These are phyloP conservation scores for Gadus chalcogrammus DNA, from an alignment of 2,113 vertebrate genomes.

Conservation along the genomic window DNA sequence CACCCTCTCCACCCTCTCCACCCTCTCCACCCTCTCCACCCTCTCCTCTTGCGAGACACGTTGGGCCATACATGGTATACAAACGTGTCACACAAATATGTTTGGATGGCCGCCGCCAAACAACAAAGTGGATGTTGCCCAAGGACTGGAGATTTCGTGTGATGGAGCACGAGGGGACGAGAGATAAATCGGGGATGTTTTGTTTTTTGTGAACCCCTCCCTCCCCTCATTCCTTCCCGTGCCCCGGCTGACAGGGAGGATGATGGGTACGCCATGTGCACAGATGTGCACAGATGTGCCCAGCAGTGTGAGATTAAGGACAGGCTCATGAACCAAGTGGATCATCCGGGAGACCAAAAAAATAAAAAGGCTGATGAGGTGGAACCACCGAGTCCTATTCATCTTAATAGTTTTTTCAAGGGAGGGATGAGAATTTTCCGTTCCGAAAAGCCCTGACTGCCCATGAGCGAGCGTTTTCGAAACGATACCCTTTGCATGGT, in stretches of 20 bases:
- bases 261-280: slow-evolving; percentile 51
- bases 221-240: slow-evolving; percentile 14
- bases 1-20: not conserved
- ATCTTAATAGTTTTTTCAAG: slow-evolving; percentile 17
- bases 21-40: not conserved
- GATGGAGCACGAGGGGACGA: not conserved
- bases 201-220: slow-evolving; percentile 32
- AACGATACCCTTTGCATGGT: not conserved
- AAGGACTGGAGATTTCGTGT: not conserved
- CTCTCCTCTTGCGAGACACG: slow-evolving; percentile 2
- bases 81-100: not conserved
- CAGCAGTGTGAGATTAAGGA: slow-evolving; percentile 61
- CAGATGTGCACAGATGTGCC: slow-evolving; percentile 47
- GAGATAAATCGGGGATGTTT: not conserved
- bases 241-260: slow-evolving; percentile 34
- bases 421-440: slow-evolving; percentile 26
- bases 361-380: slow-evolving; percentile 49
- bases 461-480: slow-evolving; percentile 8
- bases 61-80: not conserved
- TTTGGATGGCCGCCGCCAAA: not conserved
- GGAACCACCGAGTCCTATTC: slow-evolving; percentile 45
- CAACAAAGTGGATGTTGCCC: not conserved
- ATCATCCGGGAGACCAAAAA: slow-evolving; percentile 33
- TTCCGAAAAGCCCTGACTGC: slow-evolving; percentile 8
- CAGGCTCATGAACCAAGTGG: slow-evolving; percentile 31